Base-by-base conservation (phyloP, 2,797 vertebrate genomes). In the Falco naumanni region DNA sequence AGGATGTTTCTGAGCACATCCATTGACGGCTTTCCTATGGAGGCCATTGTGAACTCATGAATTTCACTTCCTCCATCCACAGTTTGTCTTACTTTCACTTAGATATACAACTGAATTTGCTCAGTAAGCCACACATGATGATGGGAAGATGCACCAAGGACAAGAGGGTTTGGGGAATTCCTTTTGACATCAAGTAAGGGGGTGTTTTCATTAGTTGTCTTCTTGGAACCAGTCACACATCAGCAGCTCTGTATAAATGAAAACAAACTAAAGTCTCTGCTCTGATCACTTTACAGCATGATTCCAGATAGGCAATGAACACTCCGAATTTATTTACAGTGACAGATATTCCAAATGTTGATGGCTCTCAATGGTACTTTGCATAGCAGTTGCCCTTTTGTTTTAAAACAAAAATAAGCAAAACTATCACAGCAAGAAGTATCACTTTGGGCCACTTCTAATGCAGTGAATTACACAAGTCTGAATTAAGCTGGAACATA, bases 361-460 rank as follows among this genome's bases (percentile, higher is more conserved):
- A 85, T 74, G 75, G 29, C 57, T 96, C 93, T 95, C 85, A 41
- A 25, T 83, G 56, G 80, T 64, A 79, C 29, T 87, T 43, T 41
- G 33, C 41, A 29, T 39, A 63, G 56, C 54, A 82, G 77, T 18
- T 70, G 51, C 13, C 56, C 76, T 94, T 93, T 86, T 54, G 6
- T 82, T 26, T 18, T 26, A 18, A n/a, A 31, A 64, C 71, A 54
- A 78, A 59, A 64, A 33, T 1, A 43, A 41, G 34, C 19, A 77
- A 90, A 89, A 75, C 68, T 77, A 84, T 78, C 45, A 84, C 79
- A 84, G 84, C 28, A 84, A 86, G 34, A 69, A 91, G 63, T 15
- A 77, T 50, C 88, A 83, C 88, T 90, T 53, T 68, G 90, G 71
- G 92, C 63, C 81, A 61, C 74, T 96, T 92, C 60, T 83, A 74